Evolutionary conservation across 2,888 invertebrate species (phyloP).

Genomic region (Branchipolynoe longqiensis): DNA sequence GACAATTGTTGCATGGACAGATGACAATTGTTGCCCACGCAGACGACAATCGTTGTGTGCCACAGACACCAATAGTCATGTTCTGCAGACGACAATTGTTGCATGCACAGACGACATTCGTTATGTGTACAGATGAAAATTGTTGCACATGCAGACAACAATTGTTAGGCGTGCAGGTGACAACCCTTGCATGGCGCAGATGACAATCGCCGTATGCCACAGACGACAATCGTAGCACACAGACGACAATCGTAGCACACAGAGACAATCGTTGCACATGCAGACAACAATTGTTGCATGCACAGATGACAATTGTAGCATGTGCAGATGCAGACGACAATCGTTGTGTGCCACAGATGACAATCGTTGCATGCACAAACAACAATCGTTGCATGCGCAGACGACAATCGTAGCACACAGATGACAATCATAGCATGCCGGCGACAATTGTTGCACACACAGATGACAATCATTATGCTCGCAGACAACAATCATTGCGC

Average conservation of each 20-base stretch:
- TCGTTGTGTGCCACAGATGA: too few species aligned
- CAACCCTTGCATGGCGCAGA: conserved; percentile 7
- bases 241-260: background rate
- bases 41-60: too few species aligned
- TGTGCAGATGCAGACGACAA: too few species aligned
- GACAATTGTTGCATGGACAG: too few species aligned
- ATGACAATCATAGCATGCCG: background rate
- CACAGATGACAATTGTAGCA: conserved; percentile 9
- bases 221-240: conserved; percentile 16
- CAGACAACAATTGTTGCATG: background rate
- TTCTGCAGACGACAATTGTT: too few species aligned
- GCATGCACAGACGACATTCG: background rate
- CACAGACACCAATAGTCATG: too few species aligned
- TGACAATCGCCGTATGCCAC: too few species aligned
- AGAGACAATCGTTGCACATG: too few species aligned
- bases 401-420: conserved; percentile 32
- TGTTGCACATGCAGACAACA: background rate
- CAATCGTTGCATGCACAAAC: background rate
- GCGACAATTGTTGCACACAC: too few species aligned
- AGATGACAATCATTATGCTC: too few species aligned
- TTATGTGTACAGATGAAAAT: conserved; percentile 9
- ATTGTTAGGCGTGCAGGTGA: conserved; percentile 7
- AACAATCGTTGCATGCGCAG: background rate
- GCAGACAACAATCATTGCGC: too few species aligned
- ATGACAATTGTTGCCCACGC: too few species aligned